A percentile compares a stretch with the other conserved stretches of the same genome.
Evolutionary conservation across 2,797 vertebrate species (phyloP).

Genomic region (Muscicapa striata): DNA sequence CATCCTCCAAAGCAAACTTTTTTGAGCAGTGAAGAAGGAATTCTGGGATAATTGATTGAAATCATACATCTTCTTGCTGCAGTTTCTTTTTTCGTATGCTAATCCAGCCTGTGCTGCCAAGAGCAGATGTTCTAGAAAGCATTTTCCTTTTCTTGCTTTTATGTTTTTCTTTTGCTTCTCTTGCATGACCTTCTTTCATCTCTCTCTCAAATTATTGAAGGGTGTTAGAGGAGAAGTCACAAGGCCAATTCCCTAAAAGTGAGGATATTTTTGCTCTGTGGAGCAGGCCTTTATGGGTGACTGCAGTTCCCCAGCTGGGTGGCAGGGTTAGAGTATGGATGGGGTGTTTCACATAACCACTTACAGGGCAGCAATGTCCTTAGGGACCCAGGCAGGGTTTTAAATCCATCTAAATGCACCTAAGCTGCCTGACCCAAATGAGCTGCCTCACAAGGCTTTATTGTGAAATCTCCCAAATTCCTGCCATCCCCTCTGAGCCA

Average conservation of each 20-base stretch:
- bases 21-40: not conserved
- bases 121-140: not conserved
- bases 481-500: not conserved
- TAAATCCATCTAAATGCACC: not conserved
- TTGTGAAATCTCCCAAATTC: not conserved
- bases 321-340: not conserved
- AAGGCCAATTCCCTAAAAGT: not conserved
- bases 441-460: not conserved
- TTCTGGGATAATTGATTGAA: conserved; percentile 8
- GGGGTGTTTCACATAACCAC: not conserved
- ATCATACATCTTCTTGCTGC: not conserved
- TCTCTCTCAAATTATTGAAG: not conserved
- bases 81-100: not conserved
- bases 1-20: not conserved
- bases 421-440: not conserved
- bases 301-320: not conserved
- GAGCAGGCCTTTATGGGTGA: not conserved
- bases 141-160: not conserved
- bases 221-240: not conserved
- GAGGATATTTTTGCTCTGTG: not conserved
- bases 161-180: not conserved
- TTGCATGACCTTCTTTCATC: not conserved
- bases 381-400: not conserved
- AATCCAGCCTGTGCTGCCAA: not conserved
- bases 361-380: not conserved